phyloP scores from a whole-genome alignment of 2,797 vertebrate species.

The Buphagus erythrorhynchus region DNA sequence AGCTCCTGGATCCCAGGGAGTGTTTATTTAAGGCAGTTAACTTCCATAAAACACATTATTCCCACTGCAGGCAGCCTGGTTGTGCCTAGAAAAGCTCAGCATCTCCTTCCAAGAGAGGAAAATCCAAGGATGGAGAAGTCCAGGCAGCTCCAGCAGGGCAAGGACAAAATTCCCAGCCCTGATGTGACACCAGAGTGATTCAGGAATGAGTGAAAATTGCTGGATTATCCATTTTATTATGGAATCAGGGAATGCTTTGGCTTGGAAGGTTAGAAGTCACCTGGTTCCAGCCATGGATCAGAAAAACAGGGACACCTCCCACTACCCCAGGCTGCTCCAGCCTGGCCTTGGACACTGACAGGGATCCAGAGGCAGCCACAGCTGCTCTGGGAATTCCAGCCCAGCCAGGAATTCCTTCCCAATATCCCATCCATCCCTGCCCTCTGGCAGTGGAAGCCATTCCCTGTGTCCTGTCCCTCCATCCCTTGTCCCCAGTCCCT shows the following conservation, averaged over 20 bases:
- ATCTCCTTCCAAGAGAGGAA: background rate
- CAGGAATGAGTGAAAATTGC: background rate
- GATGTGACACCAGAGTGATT: background rate
- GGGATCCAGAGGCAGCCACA: background rate
- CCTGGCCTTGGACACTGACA: rapidly evolving
- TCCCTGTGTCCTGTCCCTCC: background rate
- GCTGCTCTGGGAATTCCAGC: background rate
- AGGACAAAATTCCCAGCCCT: background rate
- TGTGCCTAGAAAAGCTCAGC: background rate
- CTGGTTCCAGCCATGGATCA: background rate
- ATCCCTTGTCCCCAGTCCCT: background rate
- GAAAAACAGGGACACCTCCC: background rate
- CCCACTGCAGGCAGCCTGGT: background rate
- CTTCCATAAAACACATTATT: background rate
- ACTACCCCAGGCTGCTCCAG: rapidly evolving
- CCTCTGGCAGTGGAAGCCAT: too few relatives aligned
- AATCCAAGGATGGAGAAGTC: background rate
- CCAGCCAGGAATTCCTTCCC: background rate
- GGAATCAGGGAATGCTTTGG: background rate
- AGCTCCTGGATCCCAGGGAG: background rate
- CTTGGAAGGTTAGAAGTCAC: background rate
- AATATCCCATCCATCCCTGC: background rate
- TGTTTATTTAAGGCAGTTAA: background rate
- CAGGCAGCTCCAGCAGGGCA: background rate
- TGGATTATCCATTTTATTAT: background rate